Percentiles rank a stretch among this genome's conserved stretches.
Conservation (phyloP, 2,113 vertebrate species). For the Cyprinodon variegatus region DNA sequence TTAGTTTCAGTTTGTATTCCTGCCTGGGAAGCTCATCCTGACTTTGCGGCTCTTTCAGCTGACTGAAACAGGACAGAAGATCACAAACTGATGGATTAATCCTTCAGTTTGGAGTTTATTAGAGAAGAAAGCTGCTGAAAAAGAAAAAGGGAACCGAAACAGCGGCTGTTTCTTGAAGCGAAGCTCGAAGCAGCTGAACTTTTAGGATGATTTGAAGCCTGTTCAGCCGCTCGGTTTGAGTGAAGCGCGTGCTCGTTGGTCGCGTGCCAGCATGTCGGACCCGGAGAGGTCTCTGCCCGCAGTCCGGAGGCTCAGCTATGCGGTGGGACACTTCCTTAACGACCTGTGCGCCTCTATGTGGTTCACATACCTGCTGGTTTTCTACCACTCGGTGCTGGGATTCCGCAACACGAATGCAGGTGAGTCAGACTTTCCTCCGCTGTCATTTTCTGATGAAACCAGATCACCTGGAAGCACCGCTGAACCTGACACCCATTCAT, state of each 20-base stretch:
- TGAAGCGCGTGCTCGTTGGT: background rate
- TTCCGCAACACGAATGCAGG: conserved; percentile 83
- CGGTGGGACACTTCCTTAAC: conserved; percentile 91
- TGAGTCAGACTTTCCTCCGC: background rate
- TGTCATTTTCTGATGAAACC: background rate
- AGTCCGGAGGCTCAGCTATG: conserved; percentile 80
- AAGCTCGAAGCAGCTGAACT: background rate
- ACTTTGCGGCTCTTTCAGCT: conserved; percentile 29
- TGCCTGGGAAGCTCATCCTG: background rate
- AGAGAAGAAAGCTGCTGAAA: no score
- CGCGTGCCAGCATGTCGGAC: conserved; percentile 40
- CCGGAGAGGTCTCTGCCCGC: conserved; percentile 52
- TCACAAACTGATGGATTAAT: background rate
- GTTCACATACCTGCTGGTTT: conserved; percentile 93
- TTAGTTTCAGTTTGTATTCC: conserved; percentile 15
- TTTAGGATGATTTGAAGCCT: background rate
- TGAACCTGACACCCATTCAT: no score
- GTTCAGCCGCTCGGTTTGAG: background rate
- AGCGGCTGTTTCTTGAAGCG: background rate
- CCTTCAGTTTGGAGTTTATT: accelerated
- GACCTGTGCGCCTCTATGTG: conserved; percentile 93
- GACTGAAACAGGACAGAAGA: conserved; percentile 22
- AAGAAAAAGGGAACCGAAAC: conserved; percentile 2
- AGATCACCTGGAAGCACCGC: no score
- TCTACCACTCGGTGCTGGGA: conserved; percentile 88